Conservation (phyloP, 2,113 vertebrate genomes). For the Oreocharis arfaki region DNA sequence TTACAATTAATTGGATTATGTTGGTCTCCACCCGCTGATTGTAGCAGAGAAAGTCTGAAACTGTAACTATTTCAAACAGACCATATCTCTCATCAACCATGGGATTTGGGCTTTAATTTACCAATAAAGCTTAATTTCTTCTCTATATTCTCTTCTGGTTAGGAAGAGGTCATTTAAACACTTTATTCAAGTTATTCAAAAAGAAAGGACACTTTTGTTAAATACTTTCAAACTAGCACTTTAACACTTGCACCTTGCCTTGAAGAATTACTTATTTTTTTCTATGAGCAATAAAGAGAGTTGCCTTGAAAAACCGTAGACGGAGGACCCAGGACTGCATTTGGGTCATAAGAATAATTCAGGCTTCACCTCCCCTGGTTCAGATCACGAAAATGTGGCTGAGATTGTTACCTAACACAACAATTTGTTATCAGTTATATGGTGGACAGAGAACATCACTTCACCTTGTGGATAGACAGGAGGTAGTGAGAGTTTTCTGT, state of each 20-base stretch:
- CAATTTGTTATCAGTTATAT: neutral
- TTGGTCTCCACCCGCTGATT: constrained; percentile 73
- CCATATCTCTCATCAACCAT: constrained; percentile 71
- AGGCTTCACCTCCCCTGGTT: neutral
- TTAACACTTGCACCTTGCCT: neutral
- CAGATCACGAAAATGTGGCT: neutral
- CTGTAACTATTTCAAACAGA: constrained; percentile 72
- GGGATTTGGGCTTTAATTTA: constrained; percentile 76
- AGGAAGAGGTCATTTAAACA: constrained; percentile 67
- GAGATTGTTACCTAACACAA: neutral
- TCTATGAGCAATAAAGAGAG: neutral
- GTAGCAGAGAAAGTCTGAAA: constrained; percentile 71
- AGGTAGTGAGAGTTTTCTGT: neutral
- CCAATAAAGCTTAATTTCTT: constrained; percentile 76
- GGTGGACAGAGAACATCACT: neutral
- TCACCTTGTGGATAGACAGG: neutral
- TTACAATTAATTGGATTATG: constrained; percentile 82
- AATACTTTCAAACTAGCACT: neutral
- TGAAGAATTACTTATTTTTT: neutral
- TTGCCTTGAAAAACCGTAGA: neutral
- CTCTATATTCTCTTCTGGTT: constrained; percentile 63
- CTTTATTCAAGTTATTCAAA: constrained; percentile 69
- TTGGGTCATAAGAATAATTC: neutral
- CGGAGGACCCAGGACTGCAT: neutral
- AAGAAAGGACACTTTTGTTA: constrained; percentile 52